phyloP scores from a whole-genome alignment of 2,113 vertebrate species.

The Trichomycterus rosablanca region DNA sequence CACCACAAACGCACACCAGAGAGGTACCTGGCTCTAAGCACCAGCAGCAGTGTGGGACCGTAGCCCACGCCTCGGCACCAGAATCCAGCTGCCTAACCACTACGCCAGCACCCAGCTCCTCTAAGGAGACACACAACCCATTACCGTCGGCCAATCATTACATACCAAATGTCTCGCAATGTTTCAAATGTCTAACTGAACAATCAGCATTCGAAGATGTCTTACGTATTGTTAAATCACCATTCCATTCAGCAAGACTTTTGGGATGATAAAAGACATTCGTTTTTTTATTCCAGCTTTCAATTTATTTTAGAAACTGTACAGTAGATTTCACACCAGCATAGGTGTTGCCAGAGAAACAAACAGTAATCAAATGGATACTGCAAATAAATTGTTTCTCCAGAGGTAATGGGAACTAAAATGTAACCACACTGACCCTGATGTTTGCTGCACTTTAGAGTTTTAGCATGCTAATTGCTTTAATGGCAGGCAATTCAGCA shows the following conservation, averaged over 20 bases:
- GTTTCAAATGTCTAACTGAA: background rate
- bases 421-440: background rate
- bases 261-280: too few relatives aligned
- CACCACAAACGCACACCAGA: slow-evolving; percentile 55
- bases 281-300: too few relatives aligned
- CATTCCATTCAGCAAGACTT: background rate
- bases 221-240: too few relatives aligned
- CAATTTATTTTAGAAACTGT: too few relatives aligned
- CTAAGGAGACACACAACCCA: slow-evolving; percentile 64
- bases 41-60: slow-evolving; percentile 68
- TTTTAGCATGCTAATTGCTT: background rate
- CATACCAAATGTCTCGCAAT: background rate
- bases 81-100: slow-evolving; percentile 66
- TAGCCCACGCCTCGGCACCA: slow-evolving; percentile 60
- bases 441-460: background rate
- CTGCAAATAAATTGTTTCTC: too few relatives aligned
- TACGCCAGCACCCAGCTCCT: slow-evolving; percentile 61
- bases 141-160: slow-evolving; percentile 41
- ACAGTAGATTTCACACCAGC: slow-evolving; percentile 4
- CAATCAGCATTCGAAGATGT: background rate
- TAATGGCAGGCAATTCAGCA: background rate
- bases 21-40: slow-evolving; percentile 72
- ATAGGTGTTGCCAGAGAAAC: slow-evolving; percentile 2
- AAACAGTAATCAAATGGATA: background rate
- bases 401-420: background rate